A percentile compares a stretch with the other conserved stretches of the same genome.
Conservation (phyloP, 1,140 invertebrate species). For the Camponotus vicinus region DNA sequence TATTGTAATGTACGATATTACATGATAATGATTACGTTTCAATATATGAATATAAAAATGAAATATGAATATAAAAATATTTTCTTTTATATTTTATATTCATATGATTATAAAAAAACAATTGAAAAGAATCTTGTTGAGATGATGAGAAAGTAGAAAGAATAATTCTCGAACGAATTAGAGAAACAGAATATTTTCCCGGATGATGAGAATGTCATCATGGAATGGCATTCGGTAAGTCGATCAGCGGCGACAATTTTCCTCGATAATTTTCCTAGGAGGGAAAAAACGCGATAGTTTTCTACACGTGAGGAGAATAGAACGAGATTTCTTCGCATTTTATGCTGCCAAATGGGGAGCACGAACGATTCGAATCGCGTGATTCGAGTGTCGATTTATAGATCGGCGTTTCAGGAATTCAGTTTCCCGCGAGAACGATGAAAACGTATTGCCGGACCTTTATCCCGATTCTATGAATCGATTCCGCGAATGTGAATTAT, state of each 20-base stretch:
- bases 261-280: constrained; percentile 71
- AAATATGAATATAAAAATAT: no score
- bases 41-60: no score
- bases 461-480: constrained; percentile 15
- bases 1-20: background rate
- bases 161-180: background rate
- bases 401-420: constrained; percentile 38
- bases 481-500: constrained; percentile 48
- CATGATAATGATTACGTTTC: background rate
- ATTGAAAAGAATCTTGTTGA: background rate
- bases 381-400: background rate
- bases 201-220: constrained; percentile 70
- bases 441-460: constrained; percentile 30
- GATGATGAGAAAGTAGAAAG: no score
- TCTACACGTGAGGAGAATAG: constrained; percentile 79
- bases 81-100: no score
- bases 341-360: constrained; percentile 24
- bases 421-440: constrained; percentile 52
- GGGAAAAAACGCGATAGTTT: constrained; percentile 73
- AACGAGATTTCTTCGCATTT: constrained; percentile 19
- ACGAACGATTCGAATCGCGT: background rate
- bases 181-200: constrained; percentile 39
- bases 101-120: no score
- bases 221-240: constrained; percentile 69
- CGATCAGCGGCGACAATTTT: constrained; percentile 62